These are phyloP conservation scores for Pithys albifrons DNA, from an alignment of 2,113 vertebrate genomes.

Conservation along the genomic window DNA sequence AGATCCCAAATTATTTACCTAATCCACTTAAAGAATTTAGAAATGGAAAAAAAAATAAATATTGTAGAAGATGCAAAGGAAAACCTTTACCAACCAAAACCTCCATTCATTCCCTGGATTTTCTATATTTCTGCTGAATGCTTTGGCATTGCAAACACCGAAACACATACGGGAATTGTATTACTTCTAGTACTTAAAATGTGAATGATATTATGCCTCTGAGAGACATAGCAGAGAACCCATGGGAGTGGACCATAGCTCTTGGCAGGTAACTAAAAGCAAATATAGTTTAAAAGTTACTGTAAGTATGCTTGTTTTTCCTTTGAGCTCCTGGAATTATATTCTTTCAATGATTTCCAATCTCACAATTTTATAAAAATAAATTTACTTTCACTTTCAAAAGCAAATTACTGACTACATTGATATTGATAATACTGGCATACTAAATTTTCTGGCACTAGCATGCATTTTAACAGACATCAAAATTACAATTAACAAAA, in stretches of 20 bases:
- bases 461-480: neutral
- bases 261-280: neutral
- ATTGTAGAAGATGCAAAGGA: neutral
- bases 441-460: neutral
- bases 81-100: neutral
- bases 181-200: neutral
- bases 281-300: constrained; percentile 1
- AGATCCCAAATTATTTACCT: constrained; percentile 39
- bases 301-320: neutral
- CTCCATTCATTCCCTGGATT: constrained; percentile 5
- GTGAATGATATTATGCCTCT: constrained; percentile 6
- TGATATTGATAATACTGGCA: neutral
- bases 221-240: neutral
- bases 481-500: neutral
- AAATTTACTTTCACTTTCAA: neutral
- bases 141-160: neutral
- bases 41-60: neutral
- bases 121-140: neutral
- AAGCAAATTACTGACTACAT: neutral
- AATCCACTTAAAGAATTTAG: neutral
- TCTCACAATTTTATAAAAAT: neutral
- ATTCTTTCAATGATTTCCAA: neutral
- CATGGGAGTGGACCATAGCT: neutral
- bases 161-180: neutral
- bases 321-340: neutral